Evolutionary conservation across 2,113 vertebrate species (phyloP).

Genomic region (Anas platyrhynchos): DNA sequence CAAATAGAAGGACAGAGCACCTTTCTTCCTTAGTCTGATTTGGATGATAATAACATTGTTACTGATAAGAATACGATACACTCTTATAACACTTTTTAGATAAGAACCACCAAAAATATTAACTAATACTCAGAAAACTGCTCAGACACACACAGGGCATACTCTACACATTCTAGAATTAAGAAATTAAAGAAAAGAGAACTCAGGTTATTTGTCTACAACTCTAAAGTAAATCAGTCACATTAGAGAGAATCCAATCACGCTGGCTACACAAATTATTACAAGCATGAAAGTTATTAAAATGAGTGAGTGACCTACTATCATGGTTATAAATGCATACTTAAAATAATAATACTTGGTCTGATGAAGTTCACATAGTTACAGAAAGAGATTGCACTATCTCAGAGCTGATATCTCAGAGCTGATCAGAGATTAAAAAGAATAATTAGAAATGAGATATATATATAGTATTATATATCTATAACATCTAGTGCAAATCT

Average conservation of each 20-base stretch:
- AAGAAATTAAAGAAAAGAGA: background rate
- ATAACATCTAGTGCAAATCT: background rate
- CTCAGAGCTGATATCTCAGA: background rate
- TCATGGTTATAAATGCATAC: background rate
- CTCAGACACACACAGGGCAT: background rate
- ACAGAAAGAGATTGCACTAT: background rate
- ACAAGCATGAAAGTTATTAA: background rate
- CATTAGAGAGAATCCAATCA: background rate
- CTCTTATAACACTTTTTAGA: background rate
- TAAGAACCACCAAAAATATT: background rate
- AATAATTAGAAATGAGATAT: background rate
- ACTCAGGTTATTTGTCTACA: background rate
- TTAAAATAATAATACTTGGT: background rate
- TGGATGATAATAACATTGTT: background rate
- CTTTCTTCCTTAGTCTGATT: background rate
- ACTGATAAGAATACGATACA: background rate
- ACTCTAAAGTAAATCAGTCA: background rate
- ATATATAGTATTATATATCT: too few relatives aligned
- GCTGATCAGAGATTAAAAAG: background rate
- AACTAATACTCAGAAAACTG: background rate
- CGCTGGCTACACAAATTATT: background rate
- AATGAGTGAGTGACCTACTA: background rate
- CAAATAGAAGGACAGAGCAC: background rate
- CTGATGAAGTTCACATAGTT: background rate
- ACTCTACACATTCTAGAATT: background rate